Evolutionary conservation across 1,140 invertebrate genomes (phyloP).

Genomic region (Lepidostoma basale): DNA sequence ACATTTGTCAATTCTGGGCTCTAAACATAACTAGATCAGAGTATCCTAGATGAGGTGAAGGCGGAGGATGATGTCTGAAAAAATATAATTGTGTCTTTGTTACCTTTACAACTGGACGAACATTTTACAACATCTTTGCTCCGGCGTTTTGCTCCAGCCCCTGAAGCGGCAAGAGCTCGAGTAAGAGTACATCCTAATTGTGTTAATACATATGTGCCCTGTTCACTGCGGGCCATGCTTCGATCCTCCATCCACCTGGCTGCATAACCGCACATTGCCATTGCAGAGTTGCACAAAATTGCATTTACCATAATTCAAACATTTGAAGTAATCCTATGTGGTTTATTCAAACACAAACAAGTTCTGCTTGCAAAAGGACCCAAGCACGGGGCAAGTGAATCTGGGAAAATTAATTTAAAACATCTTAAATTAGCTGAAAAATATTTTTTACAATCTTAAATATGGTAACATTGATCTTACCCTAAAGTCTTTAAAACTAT

Average conservation of each 20-base stretch:
- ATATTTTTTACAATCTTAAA: constrained; percentile 32
- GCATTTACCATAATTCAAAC: neutral
- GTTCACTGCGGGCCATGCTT: no score
- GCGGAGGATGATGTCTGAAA: neutral
- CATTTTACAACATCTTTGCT: neutral
- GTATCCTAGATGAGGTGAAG: neutral
- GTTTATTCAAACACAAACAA: no score
- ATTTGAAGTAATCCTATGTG: neutral
- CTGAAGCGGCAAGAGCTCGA: neutral
- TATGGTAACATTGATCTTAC: constrained; percentile 45
- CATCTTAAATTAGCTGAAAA: neutral
- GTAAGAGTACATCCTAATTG: no score
- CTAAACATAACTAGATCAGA: constrained; percentile 8
- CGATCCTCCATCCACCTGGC: no score
- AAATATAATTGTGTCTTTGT: neutral
- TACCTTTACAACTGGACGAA: neutral
- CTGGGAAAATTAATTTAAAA: neutral
- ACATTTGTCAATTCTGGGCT: neutral
- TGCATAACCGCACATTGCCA: no score
- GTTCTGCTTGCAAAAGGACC: no score
- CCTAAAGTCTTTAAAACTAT: constrained; percentile 31
- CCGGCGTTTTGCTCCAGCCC: neutral
- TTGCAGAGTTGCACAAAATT: neutral
- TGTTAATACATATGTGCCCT: no score
- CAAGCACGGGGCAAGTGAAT: neutral